Conservation (phyloP, 2,113 vertebrate species). For the Orthonyx spaldingii region DNA sequence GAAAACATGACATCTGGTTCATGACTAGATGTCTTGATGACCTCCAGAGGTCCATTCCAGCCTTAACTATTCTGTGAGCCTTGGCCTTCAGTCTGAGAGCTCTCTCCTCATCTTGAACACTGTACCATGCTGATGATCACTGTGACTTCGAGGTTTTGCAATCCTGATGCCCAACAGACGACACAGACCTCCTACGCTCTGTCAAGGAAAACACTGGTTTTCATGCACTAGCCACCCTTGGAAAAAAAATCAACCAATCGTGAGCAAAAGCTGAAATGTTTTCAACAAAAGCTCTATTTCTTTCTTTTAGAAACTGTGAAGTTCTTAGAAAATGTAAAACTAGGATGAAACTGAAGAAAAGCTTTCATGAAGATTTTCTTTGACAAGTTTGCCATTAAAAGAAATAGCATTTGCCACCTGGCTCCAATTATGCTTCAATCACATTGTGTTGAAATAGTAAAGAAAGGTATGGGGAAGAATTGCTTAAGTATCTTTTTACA, state of each 20-base stretch:
- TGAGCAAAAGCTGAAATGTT: not conserved
- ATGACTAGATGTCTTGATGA: not conserved
- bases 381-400: not conserved
- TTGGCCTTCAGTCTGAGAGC: not conserved
- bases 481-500: not conserved
- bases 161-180: not conserved
- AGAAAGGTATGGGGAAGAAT: not conserved
- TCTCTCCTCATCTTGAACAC: rapidly evolving
- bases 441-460: not conserved
- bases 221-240: not conserved
- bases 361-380: not conserved
- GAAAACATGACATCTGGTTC: not conserved
- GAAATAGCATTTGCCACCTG: not conserved
- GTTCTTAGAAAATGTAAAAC: not conserved
- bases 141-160: rapidly evolving
- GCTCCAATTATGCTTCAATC: not conserved
- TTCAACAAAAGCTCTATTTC: not conserved
- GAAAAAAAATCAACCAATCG: not conserved
- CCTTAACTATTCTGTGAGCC: not conserved
- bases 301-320: not conserved
- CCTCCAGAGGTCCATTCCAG: not conserved
- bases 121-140: not conserved
- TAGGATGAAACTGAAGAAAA: not conserved
- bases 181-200: not conserved
- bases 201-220: not conserved